Evolutionary conservation across 2,797 vertebrate genomes (phyloP).

Genomic region (Enteromius afrohamiltoni): DNA sequence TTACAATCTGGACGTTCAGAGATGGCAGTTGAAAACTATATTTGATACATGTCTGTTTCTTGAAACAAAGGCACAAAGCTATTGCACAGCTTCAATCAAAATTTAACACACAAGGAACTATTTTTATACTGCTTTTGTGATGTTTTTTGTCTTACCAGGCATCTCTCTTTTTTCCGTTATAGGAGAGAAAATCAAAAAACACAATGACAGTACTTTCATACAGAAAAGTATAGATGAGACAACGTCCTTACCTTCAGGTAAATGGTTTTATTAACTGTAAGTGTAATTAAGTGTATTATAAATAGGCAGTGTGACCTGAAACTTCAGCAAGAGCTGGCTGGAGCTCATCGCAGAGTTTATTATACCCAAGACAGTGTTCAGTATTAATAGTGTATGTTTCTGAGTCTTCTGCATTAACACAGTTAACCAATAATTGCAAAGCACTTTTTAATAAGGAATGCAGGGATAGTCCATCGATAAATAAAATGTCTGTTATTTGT

Average conservation of each 20-base stretch:
- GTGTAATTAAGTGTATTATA: not conserved
- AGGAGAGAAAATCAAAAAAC: not conserved
- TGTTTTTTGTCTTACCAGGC: not conserved
- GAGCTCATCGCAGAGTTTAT: slow-evolving; percentile 1
- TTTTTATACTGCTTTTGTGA: not conserved
- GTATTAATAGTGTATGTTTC: not conserved
- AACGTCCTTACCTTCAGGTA: not conserved
- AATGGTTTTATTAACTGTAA: not conserved
- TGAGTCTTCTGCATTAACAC: not conserved
- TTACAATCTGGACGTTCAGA: not conserved
- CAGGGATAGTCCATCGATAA: not conserved
- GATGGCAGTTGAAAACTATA: not conserved
- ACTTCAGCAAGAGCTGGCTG: not conserved
- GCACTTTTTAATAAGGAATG: not conserved
- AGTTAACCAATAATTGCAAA: not conserved
- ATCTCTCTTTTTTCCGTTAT: not conserved
- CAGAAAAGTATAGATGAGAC: not conserved
- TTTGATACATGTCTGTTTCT: not conserved
- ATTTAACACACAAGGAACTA: not conserved
- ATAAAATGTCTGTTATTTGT: not conserved
- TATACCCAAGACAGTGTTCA: not conserved
- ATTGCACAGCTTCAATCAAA: not conserved
- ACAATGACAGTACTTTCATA: not conserved
- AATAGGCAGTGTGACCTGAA: slow-evolving; percentile 8
- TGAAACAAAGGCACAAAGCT: not conserved